Evolutionary conservation across 2,797 vertebrate species (phyloP), one percentile per base, ranked within the genome.

Genomic region (Xiphophorus birchmanni): DNA sequence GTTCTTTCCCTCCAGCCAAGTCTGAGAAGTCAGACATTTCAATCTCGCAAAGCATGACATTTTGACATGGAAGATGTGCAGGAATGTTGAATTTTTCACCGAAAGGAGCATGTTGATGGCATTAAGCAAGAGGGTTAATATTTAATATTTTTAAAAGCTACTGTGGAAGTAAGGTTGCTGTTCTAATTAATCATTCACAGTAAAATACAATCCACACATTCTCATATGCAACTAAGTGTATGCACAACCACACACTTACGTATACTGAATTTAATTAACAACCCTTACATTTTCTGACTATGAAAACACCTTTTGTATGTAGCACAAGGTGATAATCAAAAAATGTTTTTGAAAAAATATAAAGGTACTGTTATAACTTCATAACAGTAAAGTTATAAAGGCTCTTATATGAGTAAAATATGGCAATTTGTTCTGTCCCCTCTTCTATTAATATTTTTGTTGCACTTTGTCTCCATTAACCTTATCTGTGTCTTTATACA

Each of bases 241-340:
- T 90, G 91, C 78, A 91, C 86, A 82, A 87, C 76, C 82, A 80
- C 89, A 85, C 84, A 82, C 86, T 75, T 86, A 90, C 73, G 63
- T 74, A 73, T 78, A 74, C 48, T 32, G 73, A 73, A 76, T 89
- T 65, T 74, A 37, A 71, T 81, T 84, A 65, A 78, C 26, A 50
- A 58, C 60, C 48, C 12, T 84, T 56, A 69, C 40, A 76, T 77
- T 84, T 78, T 81, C 44, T 73, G 76, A 81, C 42, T 77, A 79
- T 74, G 37, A 44, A 76, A 76, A 67, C 8, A 79, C 37, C 5
- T 37, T 18, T 83, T 73, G 37, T 73, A 65, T 56, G 17, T 42
- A 47, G 74, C 0, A 8, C 60, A 26, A 54, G 32, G 4, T 44
- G 44, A 50, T 78, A n/a, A 45, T 40, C 88, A 74, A 10, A 32